Conservation (phyloP, 2,797 vertebrate genomes). For the Clarias fuscus region DNA sequence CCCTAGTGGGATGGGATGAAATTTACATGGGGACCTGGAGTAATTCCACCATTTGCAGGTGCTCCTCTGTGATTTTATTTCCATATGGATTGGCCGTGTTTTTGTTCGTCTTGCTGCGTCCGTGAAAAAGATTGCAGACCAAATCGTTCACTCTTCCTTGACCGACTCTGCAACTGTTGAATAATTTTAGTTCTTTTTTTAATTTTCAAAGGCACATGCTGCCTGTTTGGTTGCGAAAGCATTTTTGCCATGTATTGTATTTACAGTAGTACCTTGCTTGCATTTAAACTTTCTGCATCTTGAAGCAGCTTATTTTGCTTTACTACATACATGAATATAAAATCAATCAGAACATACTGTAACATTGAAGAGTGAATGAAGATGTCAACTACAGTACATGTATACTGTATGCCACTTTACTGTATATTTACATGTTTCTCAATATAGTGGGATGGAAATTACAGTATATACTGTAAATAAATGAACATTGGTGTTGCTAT, state of each 20-base stretch:
- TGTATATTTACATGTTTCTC: not conserved
- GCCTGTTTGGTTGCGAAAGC: not conserved
- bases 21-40: constrained; percentile 4
- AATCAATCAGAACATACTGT: not conserved
- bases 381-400: not conserved
- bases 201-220: not conserved
- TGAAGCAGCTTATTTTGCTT: not conserved
- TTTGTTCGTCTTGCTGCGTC: not conserved
- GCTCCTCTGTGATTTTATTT: constrained; percentile 18
- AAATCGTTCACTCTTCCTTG: not conserved
- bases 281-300: not conserved
- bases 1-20: not conserved
- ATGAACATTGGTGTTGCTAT: not conserved
- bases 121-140: not conserved
- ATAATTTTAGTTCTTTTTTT: constrained; percentile 4
- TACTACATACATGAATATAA: not conserved
- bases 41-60: constrained; percentile 15
- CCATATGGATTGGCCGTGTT: constrained; percentile 8
- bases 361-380: not conserved
- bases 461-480: not conserved
- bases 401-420: not conserved
- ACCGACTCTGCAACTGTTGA: not conserved
- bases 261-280: not conserved
- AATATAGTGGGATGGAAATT: not conserved
- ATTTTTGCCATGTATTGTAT: not conserved